Evolutionary conservation across 2,113 vertebrate genomes (phyloP).

Genomic region (Galeopterus variegatus): DNA sequence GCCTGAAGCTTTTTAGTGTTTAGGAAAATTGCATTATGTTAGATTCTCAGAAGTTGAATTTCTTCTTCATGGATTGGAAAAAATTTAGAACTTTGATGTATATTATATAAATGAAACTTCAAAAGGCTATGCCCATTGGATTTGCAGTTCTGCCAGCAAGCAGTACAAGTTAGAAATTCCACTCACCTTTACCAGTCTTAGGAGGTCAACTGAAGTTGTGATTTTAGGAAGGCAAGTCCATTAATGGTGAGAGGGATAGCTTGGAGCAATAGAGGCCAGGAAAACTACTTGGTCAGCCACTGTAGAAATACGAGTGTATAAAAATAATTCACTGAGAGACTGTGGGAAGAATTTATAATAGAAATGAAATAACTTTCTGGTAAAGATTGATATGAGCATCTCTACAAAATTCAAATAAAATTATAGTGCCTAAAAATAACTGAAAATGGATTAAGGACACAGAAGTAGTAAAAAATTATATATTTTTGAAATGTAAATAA

Average conservation of each 20-base stretch:
- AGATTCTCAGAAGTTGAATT: slow-evolving; percentile 5
- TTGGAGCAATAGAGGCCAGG: neutral
- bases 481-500: neutral
- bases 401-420: neutral
- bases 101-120: slow-evolving; percentile 9
- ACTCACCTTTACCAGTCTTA: neutral
- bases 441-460: neutral
- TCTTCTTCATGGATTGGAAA: neutral
- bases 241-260: neutral
- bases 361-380: neutral
- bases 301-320: neutral
- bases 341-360: neutral
- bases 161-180: neutral
- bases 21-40: neutral
- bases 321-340: neutral
- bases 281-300: neutral
- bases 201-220: neutral
- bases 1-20: neutral
- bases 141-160: neutral
- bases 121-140: neutral
- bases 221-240: slow-evolving; percentile 17
- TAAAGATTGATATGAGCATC: neutral
- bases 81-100: neutral
- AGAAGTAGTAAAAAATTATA: too few species aligned
- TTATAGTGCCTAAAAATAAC: slow-evolving; percentile 7